Percentiles rank a stretch among this genome's conserved stretches.
phyloP scores from a whole-genome alignment of 2,113 vertebrate genomes.

The Uropsilus gracilis region DNA sequence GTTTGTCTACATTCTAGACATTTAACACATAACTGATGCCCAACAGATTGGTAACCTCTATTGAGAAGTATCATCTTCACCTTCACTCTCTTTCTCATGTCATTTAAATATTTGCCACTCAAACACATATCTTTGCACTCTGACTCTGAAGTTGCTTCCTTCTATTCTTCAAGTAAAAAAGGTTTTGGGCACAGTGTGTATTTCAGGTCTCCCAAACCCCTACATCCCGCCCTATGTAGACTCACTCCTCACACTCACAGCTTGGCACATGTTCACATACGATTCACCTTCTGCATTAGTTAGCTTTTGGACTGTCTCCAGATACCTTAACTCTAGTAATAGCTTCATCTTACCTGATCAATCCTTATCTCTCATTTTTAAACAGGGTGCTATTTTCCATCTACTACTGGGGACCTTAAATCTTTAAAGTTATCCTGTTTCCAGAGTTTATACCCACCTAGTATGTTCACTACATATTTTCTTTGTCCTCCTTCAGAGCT shows the following conservation, averaged over 20 bases:
- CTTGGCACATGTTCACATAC: background rate
- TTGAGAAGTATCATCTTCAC: background rate
- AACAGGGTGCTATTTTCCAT: background rate
- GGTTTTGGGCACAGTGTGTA: background rate
- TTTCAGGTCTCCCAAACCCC: fast-evolving
- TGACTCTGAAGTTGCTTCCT: background rate
- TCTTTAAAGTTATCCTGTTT: background rate
- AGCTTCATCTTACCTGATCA: background rate
- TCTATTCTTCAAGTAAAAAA: background rate
- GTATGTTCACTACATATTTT: background rate
- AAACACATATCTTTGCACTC: background rate
- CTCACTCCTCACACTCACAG: fast-evolving
- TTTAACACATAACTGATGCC: background rate
- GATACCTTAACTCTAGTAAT: background rate
- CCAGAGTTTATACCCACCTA: background rate
- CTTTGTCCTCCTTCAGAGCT: background rate
- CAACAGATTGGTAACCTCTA: too few relatives aligned
- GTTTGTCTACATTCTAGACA: background rate
- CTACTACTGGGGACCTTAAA: background rate
- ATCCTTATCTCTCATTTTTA: background rate
- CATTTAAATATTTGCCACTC: background rate
- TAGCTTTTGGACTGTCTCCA: background rate
- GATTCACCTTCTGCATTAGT: background rate
- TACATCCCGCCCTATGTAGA: background rate
- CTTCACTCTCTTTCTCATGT: background rate